Percentiles rank a stretch among this genome's conserved stretches.
Evolutionary conservation across 1,140 invertebrate genomes (phyloP).

Genomic region (Heliconius himera): DNA sequence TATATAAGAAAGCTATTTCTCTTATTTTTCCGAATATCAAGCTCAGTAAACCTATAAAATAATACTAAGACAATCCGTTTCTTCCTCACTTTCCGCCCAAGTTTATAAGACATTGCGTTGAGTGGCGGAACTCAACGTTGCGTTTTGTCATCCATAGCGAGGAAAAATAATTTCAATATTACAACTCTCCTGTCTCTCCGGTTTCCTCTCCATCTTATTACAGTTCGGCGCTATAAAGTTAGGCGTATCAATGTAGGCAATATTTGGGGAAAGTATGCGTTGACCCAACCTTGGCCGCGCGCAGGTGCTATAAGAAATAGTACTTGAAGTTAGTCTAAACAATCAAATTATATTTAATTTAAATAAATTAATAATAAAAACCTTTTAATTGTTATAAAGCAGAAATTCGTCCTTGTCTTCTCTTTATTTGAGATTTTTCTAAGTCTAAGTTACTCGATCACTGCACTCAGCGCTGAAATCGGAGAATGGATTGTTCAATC

Average conservation of each 20-base stretch:
- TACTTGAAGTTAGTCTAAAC: background rate
- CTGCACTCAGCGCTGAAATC: too few relatives aligned
- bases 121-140: too few relatives aligned
- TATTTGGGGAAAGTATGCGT: slow-evolving; percentile 7
- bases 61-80: too few relatives aligned
- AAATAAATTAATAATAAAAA: slow-evolving; percentile 3
- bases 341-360: slow-evolving; percentile 5
- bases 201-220: too few relatives aligned
- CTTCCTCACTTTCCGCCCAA: too few relatives aligned
- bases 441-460: too few relatives aligned
- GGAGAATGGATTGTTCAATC: background rate
- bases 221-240: background rate
- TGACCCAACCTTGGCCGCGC: slow-evolving; percentile 6
- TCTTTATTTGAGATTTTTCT: background rate
- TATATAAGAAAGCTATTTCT: background rate
- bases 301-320: background rate
- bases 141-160: too few relatives aligned
- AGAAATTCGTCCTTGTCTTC: background rate
- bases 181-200: too few relatives aligned
- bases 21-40: too few relatives aligned
- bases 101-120: too few relatives aligned
- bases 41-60: too few relatives aligned
- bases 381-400: background rate
- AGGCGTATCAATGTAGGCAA: background rate
- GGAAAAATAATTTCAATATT: too few relatives aligned